Base-by-base conservation (phyloP, 2,888 invertebrate genomes). In the Caenorhabditis becei region DNA sequence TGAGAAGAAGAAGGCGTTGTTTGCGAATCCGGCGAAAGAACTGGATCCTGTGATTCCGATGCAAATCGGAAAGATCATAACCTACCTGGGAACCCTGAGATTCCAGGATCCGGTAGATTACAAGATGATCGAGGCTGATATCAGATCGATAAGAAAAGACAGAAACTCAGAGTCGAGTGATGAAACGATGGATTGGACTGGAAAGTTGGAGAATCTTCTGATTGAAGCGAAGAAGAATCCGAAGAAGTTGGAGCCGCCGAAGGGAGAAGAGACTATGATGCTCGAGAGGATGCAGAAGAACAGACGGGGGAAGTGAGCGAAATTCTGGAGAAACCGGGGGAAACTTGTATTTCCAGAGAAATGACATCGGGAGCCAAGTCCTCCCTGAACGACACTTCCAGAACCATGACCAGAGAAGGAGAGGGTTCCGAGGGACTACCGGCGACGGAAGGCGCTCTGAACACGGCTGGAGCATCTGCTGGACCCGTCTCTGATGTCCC, bases 1-100 rank as follows among this genome's bases (percentile, higher is more conserved):
- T 14, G 67, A 47, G 53, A 77, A 77, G 56, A 81, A 81, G 62
- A 67, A 61, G 26, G 66, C 56, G 32, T 54, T 81, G 61, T 81
- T 67, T 23, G 63, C 44, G 20, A 70, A 81, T 63, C 81, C 80
- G 32, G 16, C n/a, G 28, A 70, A 71, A 61, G 63, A 51, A 41
- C 44, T 70, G 3, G 58, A 66, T 28, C 20, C 49, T 23, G 51
- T 44, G 11, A 54, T 77, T 32, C 80, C 80, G 5, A 5, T 20
- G 2, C 14, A 14, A 18, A 32, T 80, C 10, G 26, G 28, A 1
- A 51, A 18, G 16, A 77, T 80, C 23, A 62, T 77, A 2, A 5
- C 18, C 2, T 71, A 77, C 35, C 20, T 80, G 35, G 58, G 18
- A 1, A 16, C 16, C 0, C 54, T 77, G 54, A 49, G 71, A n/a